These are phyloP conservation scores for Leptinotarsa haldemani DNA, from an alignment of 2,888 invertebrate genomes.

Conservation along the genomic window DNA sequence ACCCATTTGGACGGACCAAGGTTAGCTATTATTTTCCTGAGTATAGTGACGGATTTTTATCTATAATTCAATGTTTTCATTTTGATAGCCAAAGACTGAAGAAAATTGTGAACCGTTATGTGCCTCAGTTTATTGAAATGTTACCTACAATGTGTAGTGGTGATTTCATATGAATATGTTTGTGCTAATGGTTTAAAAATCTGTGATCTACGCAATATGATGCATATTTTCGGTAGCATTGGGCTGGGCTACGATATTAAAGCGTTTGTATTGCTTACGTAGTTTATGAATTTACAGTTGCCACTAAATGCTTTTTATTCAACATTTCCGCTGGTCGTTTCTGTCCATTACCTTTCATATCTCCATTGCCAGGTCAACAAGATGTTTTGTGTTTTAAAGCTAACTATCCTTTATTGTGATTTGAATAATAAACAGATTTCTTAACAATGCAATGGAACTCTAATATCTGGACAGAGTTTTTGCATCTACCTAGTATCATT, in stretches of 20 bases:
- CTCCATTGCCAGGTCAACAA: background rate
- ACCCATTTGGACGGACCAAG: slow-evolving; percentile 86
- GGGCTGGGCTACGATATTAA: slow-evolving; percentile 32
- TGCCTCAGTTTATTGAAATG: slow-evolving; percentile 40
- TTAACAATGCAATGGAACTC: background rate
- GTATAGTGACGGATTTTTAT: slow-evolving; percentile 46
- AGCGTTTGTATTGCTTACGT: slow-evolving; percentile 32
- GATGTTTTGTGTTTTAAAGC: background rate
- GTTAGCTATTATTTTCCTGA: slow-evolving; percentile 67
- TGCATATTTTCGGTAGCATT: slow-evolving; percentile 19
- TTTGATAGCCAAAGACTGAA: slow-evolving; percentile 50
- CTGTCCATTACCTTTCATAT: background rate
- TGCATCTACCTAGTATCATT: no score
- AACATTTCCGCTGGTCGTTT: background rate
- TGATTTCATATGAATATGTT: slow-evolving; percentile 29
- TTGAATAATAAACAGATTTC: background rate
- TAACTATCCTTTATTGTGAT: background rate
- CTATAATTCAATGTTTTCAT: slow-evolving; percentile 62
- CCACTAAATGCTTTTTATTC: slow-evolving; percentile 19
- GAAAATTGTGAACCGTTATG: slow-evolving; percentile 58
- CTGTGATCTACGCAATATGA: slow-evolving; percentile 15
- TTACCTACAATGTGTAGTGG: slow-evolving; percentile 17
- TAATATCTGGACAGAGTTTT: background rate
- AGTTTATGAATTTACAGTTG: slow-evolving; percentile 29
- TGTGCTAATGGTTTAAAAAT: slow-evolving; percentile 26